Evolutionary conservation across 1,140 invertebrate genomes (phyloP).

Genomic region (Drosophila orosa): DNA sequence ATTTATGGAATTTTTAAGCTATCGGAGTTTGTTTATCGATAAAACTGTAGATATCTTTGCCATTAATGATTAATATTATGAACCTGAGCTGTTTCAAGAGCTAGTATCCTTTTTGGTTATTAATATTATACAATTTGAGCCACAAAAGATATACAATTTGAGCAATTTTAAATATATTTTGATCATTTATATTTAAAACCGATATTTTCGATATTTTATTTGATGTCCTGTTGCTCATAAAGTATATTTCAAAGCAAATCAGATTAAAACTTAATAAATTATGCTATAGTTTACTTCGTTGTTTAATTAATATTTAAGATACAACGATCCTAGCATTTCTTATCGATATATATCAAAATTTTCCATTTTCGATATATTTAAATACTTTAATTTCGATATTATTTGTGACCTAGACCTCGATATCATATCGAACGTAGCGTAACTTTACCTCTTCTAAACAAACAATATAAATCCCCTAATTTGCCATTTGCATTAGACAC

Average conservation of each 20-base stretch:
- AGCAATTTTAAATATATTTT: too few species aligned
- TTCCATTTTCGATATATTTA: neutral
- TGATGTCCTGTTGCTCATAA: neutral
- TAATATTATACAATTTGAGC: neutral
- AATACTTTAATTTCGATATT: neutral
- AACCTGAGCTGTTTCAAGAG: too few species aligned
- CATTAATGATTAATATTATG: neutral
- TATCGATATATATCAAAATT: neutral
- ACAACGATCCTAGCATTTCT: too few species aligned
- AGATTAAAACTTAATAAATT: neutral
- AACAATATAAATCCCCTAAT: constrained; percentile 16
- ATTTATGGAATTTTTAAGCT: neutral
- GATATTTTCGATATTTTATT: neutral
- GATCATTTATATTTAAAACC: neutral
- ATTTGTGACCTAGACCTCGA: neutral
- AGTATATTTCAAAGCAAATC: neutral
- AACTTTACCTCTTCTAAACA: constrained; percentile 4
- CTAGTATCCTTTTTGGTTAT: too few species aligned
- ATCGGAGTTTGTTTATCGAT: neutral
- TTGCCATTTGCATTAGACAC: constrained; percentile 38
- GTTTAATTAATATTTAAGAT: too few species aligned
- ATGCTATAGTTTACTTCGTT: too few species aligned
- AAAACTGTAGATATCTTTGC: neutral
- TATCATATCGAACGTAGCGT: neutral
- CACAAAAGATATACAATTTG: neutral